A percentile compares a stretch with the other conserved stretches of the same genome.
Conservation (phyloP, 2,797 vertebrate species). For the Microcaecilia unicolor region DNA sequence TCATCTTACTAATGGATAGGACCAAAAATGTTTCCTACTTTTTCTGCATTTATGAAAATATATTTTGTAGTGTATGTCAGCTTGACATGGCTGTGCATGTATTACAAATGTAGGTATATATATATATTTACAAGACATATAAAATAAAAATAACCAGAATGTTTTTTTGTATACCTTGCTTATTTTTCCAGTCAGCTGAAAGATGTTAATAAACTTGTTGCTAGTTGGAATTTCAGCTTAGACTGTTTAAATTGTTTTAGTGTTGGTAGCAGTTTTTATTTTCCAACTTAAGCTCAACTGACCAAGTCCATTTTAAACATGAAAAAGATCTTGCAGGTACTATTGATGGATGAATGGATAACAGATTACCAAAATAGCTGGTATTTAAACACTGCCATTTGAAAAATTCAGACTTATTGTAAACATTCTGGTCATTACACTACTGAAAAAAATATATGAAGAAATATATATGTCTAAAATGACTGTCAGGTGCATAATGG, state of each 20-base stretch:
- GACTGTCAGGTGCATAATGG: conserved; percentile 21
- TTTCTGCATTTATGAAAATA: conserved; percentile 32
- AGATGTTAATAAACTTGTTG: conserved; percentile 17
- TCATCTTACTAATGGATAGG: conserved; percentile 39
- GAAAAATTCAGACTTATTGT: conserved; percentile 13
- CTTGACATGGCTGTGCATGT: conserved; percentile 57
- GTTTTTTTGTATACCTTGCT: conserved; percentile 40
- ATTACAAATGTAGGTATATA: conserved; percentile 45
- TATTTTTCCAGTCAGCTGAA: conserved; percentile 35
- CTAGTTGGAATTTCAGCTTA: conserved; percentile 8
- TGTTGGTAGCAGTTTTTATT: conserved; percentile 19
- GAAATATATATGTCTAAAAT: conserved; percentile 13
- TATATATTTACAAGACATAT: too few relatives aligned
- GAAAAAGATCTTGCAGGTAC: conserved; percentile 11
- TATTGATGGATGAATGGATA: conserved; percentile 15
- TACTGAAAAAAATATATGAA: too few relatives aligned
- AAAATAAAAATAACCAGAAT: conserved; percentile 49
- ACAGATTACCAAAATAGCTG: conserved; percentile 7
- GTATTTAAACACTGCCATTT: not conserved
- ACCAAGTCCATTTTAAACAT: conserved; percentile 46
- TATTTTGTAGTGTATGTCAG: conserved; percentile 50
- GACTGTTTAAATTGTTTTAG: too few relatives aligned
- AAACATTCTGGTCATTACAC: conserved; percentile 44
- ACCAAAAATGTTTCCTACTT: conserved; percentile 49
- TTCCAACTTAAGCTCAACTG: conserved; percentile 19